Evolutionary conservation across 2,113 vertebrate genomes (phyloP).

Genomic region (Leucopsar rothschildi): DNA sequence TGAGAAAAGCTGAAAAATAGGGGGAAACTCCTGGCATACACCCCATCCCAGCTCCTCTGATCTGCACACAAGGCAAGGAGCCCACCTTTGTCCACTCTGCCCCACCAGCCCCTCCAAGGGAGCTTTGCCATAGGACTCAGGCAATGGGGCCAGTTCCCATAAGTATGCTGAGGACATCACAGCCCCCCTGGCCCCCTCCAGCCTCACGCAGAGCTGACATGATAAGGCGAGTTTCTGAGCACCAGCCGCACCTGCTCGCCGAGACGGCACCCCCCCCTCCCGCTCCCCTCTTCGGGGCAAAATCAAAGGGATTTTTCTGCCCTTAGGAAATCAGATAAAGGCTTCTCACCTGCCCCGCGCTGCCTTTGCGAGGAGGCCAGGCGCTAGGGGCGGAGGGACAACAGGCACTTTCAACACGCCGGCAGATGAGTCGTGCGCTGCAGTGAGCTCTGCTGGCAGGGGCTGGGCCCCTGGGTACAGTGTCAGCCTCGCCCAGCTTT

Average conservation of each 20-base stretch:
- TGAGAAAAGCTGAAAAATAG: background rate
- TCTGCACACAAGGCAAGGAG: background rate
- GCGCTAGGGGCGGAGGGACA: slow-evolving; percentile 7
- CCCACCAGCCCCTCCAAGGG: too few relatives aligned
- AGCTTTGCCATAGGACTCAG: background rate
- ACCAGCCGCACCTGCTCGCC: slow-evolving; percentile 40
- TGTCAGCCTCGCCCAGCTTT: background rate
- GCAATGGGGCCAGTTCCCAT: background rate
- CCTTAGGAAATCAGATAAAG: slow-evolving; percentile 70
- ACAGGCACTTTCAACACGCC: slow-evolving; percentile 49
- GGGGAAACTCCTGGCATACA: background rate
- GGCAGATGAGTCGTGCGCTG: background rate
- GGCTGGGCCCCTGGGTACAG: background rate
- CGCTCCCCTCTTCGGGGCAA: slow-evolving; percentile 19
- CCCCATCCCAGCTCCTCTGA: background rate
- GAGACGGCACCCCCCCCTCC: background rate
- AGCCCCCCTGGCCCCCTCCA: background rate
- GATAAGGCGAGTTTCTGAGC: slow-evolving; percentile 38
- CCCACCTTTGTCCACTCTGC: background rate
- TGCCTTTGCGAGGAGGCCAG: slow-evolving; percentile 25
- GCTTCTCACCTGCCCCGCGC: slow-evolving; percentile 57
- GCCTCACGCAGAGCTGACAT: background rate
- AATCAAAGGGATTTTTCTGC: slow-evolving; percentile 73
- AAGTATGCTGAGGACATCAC: background rate
- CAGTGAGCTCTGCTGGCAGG: background rate